Evolutionary conservation across 1,140 invertebrate genomes (phyloP).

Genomic region (Brachionus sp.): DNA sequence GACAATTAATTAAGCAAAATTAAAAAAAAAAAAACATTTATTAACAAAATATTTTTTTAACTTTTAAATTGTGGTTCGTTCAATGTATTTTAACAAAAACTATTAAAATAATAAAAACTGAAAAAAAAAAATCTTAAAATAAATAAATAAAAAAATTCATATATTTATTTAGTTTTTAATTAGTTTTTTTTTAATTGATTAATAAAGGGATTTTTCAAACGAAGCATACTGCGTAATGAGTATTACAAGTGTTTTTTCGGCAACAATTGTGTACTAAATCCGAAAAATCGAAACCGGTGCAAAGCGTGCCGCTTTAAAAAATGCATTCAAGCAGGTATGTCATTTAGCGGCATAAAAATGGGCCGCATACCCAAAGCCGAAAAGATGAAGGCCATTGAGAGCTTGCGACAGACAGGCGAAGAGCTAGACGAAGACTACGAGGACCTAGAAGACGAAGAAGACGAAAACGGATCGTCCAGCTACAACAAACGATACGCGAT

Average conservation of each 20-base stretch:
- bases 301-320: conserved; percentile 55
- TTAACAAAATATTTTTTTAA: no score
- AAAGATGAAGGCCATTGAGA: conserved; percentile 53
- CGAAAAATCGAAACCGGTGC: conserved; percentile 57
- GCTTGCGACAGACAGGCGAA: neutral
- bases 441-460: neutral
- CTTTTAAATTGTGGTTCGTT: no score
- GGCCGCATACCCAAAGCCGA: conserved; percentile 57
- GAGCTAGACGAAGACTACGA: conserved; percentile 1
- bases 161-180: no score
- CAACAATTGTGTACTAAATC: conserved; percentile 53
- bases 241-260: conserved; percentile 58
- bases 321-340: conserved; percentile 56
- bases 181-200: neutral
- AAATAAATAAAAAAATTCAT: conserved; percentile 48
- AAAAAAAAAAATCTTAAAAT: conserved; percentile 46
- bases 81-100: no score
- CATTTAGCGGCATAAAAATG: conserved; percentile 54
- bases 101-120: no score
- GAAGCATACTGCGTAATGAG: conserved; percentile 47
- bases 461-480: neutral
- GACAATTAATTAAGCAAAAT: no score
- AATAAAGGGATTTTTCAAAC: conserved; percentile 47
- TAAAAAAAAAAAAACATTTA: neutral
- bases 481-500: conserved; percentile 4